Percentiles rank a stretch among this genome's conserved stretches.
phyloP scores from a whole-genome alignment of 2,113 vertebrate species.

The Eretmochelys imbricata region DNA sequence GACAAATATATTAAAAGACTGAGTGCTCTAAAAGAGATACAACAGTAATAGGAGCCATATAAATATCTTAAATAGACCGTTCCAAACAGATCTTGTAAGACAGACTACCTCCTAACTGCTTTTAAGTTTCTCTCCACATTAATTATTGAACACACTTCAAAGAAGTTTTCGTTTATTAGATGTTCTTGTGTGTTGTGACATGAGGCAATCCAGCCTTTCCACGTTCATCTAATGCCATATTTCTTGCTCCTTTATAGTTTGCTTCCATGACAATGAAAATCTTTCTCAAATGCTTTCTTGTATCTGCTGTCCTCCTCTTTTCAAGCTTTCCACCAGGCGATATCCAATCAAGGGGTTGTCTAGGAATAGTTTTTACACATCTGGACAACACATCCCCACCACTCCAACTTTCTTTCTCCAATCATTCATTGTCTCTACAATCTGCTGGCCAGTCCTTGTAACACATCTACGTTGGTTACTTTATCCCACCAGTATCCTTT shows the following conservation, averaged over 20 bases:
- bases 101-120: not conserved
- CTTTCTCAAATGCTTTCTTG: not conserved
- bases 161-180: not conserved
- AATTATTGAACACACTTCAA: not conserved
- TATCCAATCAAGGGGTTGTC: not conserved
- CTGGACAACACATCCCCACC: not conserved
- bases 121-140: not conserved
- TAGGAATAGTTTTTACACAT: not conserved
- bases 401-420: not conserved
- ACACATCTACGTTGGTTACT: not conserved
- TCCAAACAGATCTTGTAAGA: not conserved
- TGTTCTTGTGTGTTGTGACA: not conserved
- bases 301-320: not conserved
- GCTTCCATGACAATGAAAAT: not conserved
- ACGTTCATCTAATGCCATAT: not conserved
- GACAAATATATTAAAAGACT: not conserved
- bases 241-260: not conserved
- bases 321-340: not conserved
- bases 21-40: not conserved
- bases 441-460: not conserved
- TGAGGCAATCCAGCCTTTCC: not conserved
- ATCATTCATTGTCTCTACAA: not conserved
- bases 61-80: not conserved
- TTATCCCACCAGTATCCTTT: not conserved
- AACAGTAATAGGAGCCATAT: not conserved